A percentile compares a stretch with the other conserved stretches of the same genome.
phyloP scores from a whole-genome alignment of 2,888 invertebrate species.

The Coenonympha glycerion region DNA sequence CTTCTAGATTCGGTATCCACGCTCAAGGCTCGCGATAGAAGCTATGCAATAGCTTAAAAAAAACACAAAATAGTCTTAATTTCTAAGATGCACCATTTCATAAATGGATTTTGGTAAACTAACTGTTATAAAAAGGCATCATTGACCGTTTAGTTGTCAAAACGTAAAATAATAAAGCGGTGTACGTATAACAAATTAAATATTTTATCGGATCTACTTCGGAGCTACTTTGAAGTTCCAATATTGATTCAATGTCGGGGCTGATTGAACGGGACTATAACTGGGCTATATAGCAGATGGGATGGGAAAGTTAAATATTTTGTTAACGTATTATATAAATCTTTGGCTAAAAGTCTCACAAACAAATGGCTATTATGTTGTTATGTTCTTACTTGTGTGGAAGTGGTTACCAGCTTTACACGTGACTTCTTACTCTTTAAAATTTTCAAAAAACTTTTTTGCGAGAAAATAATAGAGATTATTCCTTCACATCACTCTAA shows the following conservation, averaged over 20 bases:
- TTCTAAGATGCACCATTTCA: no score
- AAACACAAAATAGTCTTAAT: no score
- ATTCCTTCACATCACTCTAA: no score
- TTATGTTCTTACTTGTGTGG: neutral
- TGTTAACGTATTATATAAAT: constrained; percentile 3
- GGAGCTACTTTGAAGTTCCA: constrained; percentile 9
- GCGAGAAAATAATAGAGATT: no score
- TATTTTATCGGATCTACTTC: constrained; percentile 9
- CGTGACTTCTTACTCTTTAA: no score
- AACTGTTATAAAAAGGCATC: neutral
- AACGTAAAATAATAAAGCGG: constrained; percentile 1
- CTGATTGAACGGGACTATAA: constrained; percentile 13
- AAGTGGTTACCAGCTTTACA: no score
- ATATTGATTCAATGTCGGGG: constrained; percentile 12
- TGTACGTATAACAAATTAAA: constrained; percentile 3
- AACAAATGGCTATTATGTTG: neutral
- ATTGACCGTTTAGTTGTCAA: neutral
- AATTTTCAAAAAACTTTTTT: no score
- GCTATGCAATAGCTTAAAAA: no score
- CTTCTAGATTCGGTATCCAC: no score
- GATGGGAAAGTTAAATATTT: constrained; percentile 9
- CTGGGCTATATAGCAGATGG: constrained; percentile 4
- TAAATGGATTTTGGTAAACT: neutral
- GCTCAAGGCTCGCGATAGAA: no score
- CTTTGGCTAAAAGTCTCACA: neutral